phyloP scores from a whole-genome alignment of 2,113 vertebrate genomes.

The Galemys pyrenaicus region DNA sequence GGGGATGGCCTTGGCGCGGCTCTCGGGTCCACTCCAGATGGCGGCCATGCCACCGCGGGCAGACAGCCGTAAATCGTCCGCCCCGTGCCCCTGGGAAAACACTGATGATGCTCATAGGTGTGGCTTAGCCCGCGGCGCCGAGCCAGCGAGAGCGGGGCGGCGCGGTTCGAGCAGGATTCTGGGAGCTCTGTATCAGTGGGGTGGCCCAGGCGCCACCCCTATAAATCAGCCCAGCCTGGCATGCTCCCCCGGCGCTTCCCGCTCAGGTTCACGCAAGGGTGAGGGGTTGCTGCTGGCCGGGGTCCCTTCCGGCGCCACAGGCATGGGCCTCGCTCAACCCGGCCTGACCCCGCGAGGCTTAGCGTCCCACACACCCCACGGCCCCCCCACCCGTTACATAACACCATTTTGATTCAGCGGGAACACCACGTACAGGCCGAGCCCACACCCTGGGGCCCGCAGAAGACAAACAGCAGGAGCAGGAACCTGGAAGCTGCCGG shows the following conservation, averaged over 20 bases:
- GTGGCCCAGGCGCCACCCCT: constrained; percentile 64
- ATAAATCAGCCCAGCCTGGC: constrained; percentile 75
- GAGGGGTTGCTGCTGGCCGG: constrained; percentile 62
- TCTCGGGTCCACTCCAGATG: background rate
- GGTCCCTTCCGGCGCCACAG: background rate
- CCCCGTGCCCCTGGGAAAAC: background rate
- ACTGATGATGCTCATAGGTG: constrained; percentile 23
- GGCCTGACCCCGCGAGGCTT: constrained; percentile 34
- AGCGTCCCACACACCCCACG: constrained; percentile 13
- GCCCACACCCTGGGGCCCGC: background rate
- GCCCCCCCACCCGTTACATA: constrained; percentile 48
- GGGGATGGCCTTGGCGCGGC: fast-evolving
- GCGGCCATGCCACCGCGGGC: background rate
- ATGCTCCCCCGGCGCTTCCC: constrained; percentile 65
- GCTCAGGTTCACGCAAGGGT: constrained; percentile 69
- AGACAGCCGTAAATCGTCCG: constrained; percentile 41
- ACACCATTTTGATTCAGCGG: background rate
- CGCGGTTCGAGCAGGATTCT: constrained; percentile 45
- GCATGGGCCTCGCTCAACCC: background rate
- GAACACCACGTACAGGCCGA: constrained; percentile 44
- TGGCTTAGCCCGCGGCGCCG: constrained; percentile 15
- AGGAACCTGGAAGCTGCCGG: background rate
- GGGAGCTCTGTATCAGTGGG: constrained; percentile 46
- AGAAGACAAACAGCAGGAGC: background rate
- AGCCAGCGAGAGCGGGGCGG: background rate